phyloP scores from a whole-genome alignment of 1,140 invertebrate species.

The Goniozus legneri region DNA sequence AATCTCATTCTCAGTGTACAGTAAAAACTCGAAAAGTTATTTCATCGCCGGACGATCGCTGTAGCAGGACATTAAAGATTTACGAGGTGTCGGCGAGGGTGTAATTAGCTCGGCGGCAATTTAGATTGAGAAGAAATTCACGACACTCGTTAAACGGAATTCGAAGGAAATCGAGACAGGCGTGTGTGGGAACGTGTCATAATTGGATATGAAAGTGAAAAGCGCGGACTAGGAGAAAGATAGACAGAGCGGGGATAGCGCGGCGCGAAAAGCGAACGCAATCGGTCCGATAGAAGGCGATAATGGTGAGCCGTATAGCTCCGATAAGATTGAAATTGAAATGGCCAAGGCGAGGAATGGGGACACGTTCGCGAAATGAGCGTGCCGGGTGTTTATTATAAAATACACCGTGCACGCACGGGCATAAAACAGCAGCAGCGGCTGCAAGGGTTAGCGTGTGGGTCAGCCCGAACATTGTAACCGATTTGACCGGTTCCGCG shows the following conservation, averaged over 20 bases:
- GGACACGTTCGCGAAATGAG: neutral
- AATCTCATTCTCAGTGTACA: no score
- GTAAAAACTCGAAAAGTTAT: no score
- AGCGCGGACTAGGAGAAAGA: no score
- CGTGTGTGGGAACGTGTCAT: constrained; percentile 18
- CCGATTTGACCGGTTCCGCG: constrained; percentile 30
- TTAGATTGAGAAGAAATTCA: no score
- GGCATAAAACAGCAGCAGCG: constrained; percentile 15
- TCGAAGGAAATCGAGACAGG: neutral
- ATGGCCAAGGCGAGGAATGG: neutral
- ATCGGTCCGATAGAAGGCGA: constrained; percentile 1
- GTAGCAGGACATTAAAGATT: no score
- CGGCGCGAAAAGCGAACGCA: neutral
- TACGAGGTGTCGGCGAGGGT: no score
- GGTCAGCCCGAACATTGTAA: no score
- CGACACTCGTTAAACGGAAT: no score
- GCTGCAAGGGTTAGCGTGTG: constrained; percentile 10
- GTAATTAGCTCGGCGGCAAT: constrained; percentile 30
- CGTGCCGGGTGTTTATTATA: neutral
- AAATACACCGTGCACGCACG: constrained; percentile 4
- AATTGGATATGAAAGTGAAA: constrained; percentile 19
- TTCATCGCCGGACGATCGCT: no score
- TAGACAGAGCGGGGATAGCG: no score
- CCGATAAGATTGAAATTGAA: constrained; percentile 18
- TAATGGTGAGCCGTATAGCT: constrained; percentile 4